Evolutionary conservation across 2,113 vertebrate species (phyloP).

Genomic region (Aptenodytes patagonicus): DNA sequence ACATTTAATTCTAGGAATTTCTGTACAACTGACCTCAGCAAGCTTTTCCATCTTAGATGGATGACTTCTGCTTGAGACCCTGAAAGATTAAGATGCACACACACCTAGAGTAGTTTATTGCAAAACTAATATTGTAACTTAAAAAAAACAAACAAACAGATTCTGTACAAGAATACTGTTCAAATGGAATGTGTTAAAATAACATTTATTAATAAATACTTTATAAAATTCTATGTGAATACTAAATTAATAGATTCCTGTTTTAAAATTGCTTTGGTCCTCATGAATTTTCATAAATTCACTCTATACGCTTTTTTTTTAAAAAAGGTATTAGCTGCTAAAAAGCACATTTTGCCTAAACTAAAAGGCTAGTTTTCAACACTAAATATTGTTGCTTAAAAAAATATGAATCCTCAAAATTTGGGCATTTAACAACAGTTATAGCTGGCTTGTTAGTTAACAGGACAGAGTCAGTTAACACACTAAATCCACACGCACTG

Average conservation of each 20-base stretch:
- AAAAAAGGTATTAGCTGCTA: slow-evolving; percentile 70
- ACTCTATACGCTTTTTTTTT: slow-evolving; percentile 69
- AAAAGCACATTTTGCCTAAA: slow-evolving; percentile 74
- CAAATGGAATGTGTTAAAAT: slow-evolving; percentile 85
- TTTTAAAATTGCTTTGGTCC: slow-evolving; percentile 84
- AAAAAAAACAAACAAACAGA: slow-evolving; percentile 58
- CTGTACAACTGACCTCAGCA: slow-evolving; percentile 66
- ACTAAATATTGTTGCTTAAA: slow-evolving; percentile 70
- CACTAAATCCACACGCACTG: slow-evolving; percentile 33
- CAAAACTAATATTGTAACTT: slow-evolving; percentile 70
- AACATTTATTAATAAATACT: slow-evolving; percentile 86
- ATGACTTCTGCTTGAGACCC: slow-evolving; percentile 62
- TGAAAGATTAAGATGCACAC: slow-evolving; percentile 65
- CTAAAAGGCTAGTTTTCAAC: slow-evolving; percentile 67
- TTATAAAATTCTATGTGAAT: slow-evolving; percentile 82
- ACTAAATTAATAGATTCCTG: slow-evolving; percentile 84
- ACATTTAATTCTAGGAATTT: slow-evolving; percentile 66
- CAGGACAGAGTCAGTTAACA: slow-evolving; percentile 61
- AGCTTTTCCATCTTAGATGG: slow-evolving; percentile 67
- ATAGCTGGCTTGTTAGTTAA: slow-evolving; percentile 69
- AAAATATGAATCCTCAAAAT: slow-evolving; percentile 69
- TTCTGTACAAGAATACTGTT: slow-evolving; percentile 81
- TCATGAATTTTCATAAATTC: slow-evolving; percentile 77
- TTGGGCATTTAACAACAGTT: slow-evolving; percentile 60
- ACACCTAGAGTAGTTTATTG: slow-evolving; percentile 70